Evolutionary conservation across 2,888 invertebrate genomes (phyloP).

Genomic region (Lepeophtheirus nordmannii): DNA sequence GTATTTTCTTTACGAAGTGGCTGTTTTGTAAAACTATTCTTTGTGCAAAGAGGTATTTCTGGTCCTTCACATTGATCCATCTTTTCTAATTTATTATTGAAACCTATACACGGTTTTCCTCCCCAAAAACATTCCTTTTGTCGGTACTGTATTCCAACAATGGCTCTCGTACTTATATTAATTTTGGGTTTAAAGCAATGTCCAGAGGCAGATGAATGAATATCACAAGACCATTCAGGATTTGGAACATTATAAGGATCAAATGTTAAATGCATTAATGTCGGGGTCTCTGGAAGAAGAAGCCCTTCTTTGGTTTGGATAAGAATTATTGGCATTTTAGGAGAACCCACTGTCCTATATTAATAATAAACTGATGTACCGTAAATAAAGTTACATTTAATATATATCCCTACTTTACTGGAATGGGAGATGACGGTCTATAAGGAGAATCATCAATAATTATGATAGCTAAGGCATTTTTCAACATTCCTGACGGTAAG

Average conservation of each 20-base stretch:
- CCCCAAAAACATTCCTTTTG: neutral
- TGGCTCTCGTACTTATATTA: neutral
- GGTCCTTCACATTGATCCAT: neutral
- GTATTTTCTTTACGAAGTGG: neutral
- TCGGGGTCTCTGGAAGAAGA: neutral
- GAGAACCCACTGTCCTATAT: neutral
- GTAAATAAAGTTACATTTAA: neutral
- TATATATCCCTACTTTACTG: neutral
- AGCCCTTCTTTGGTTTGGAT: neutral
- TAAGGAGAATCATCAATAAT: slow-evolving; percentile 13
- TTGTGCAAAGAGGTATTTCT: neutral
- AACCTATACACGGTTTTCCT: neutral
- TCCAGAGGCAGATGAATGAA: neutral
- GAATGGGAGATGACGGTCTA: slow-evolving; percentile 7
- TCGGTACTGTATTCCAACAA: neutral
- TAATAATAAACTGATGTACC: neutral
- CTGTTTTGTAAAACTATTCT: neutral
- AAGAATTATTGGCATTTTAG: neutral
- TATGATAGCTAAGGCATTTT: neutral
- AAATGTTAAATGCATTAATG: neutral
- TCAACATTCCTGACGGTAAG: neutral
- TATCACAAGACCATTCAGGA: neutral
- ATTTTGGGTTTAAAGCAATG: neutral
- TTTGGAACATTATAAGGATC: neutral
- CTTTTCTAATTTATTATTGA: neutral